Conservation (phyloP, 1,140 invertebrate genomes). For the Aphaenogaster floridana region DNA sequence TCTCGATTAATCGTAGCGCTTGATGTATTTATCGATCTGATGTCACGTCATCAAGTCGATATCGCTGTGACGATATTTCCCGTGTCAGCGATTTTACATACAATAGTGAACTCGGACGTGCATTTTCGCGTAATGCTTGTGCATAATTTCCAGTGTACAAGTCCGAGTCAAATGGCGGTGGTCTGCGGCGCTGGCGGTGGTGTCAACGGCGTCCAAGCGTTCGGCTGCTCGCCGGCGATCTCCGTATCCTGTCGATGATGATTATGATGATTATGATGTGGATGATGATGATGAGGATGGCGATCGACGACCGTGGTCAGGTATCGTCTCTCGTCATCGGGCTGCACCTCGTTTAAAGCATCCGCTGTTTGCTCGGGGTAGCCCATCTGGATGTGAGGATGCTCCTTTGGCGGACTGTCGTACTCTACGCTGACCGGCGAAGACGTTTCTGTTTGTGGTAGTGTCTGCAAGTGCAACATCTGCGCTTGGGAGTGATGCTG, state of each 20-base stretch:
- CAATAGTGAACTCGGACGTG: not conserved
- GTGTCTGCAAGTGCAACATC: constrained; percentile 78
- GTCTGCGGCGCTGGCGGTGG: constrained; percentile 83
- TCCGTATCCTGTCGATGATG: constrained; percentile 74
- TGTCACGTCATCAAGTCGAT: not conserved
- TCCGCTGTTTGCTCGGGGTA: constrained; percentile 79
- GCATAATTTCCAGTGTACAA: not conserved
- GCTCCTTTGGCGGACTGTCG: constrained; percentile 78
- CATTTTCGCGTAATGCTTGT: not conserved
- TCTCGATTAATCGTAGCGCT: not conserved
- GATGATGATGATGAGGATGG: constrained; percentile 78
- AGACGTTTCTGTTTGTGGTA: constrained; percentile 74
- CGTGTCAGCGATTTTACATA: not conserved
- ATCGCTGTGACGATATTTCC: not conserved
- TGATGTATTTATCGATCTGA: constrained; percentile 11
- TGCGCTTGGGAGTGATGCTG: constrained; percentile 74
- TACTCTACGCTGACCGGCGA: constrained; percentile 79
- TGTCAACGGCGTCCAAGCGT: constrained; percentile 82
- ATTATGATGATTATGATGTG: constrained; percentile 69
- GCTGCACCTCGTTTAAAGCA: constrained; percentile 73
- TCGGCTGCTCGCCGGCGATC: constrained; percentile 72
- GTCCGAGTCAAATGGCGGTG: constrained; percentile 82
- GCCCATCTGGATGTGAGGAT: constrained; percentile 76
- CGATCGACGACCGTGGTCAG: constrained; percentile 78
- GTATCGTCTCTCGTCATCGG: constrained; percentile 79